Evolutionary conservation across 23 tunicate species (phyloP).

Genomic region (Trididemnum clinides): DNA sequence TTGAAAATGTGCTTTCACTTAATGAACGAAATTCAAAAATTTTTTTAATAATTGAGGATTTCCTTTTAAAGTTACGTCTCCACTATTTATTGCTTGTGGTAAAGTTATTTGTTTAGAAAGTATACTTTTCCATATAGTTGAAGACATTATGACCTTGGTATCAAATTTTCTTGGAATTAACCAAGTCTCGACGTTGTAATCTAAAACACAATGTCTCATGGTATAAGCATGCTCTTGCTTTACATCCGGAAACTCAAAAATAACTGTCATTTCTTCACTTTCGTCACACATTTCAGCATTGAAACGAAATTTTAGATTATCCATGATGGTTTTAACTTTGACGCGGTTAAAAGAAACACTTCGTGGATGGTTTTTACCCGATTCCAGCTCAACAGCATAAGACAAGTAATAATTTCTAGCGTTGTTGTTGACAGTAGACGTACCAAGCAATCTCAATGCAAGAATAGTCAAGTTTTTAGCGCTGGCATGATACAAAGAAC

Average conservation of each 20-base stretch:
- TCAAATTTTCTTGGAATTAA: conserved; percentile 9
- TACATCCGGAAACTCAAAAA: conserved; percentile 29
- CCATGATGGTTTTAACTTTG: conserved; percentile 10
- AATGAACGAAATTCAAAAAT: conserved; percentile 27
- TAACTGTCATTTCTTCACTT: background rate
- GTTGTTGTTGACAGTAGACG: conserved; percentile 21
- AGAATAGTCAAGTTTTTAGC: conserved; percentile 33
- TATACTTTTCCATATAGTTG: conserved; percentile 25
- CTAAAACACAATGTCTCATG: conserved; percentile 52
- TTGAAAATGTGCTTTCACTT: background rate
- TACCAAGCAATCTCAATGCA: conserved; percentile 46
- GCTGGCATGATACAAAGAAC: background rate
- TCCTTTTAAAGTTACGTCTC: conserved; percentile 42
- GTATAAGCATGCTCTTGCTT: conserved; percentile 23
- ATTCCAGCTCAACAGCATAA: conserved; percentile 47
- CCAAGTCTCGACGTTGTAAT: background rate
- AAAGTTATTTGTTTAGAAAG: background rate
- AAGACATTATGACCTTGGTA: conserved; percentile 25
- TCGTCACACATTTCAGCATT: conserved; percentile 58
- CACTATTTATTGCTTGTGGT: conserved; percentile 2
- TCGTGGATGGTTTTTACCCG: background rate
- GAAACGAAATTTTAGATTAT: conserved; percentile 16
- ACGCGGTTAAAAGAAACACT: background rate
- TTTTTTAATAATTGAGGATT: background rate
- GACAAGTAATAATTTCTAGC: conserved; percentile 78